A percentile compares a stretch with the other conserved stretches of the same genome.
Conservation (phyloP, 2,888 invertebrate species). For the Rhamnusium bicolor region DNA sequence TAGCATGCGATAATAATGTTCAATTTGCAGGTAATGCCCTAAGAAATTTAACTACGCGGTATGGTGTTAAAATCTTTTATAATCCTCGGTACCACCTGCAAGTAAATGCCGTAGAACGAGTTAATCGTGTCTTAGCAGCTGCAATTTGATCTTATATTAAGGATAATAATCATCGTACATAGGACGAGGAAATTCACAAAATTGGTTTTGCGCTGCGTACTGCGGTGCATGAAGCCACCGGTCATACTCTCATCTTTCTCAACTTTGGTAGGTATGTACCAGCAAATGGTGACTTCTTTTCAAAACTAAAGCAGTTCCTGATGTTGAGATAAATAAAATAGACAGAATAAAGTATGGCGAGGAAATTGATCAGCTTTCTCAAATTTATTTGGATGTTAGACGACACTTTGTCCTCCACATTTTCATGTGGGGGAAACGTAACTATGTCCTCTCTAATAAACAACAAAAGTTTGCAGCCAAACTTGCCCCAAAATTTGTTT, state of each 20-base stretch:
- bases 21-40: conserved; percentile 31
- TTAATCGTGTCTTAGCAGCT: conserved; percentile 41
- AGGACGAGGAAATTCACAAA: conserved; percentile 38
- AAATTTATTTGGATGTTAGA: conserved; percentile 16
- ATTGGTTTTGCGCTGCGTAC: conserved; percentile 42
- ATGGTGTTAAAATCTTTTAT: conserved; percentile 2
- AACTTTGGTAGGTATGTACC: conserved; percentile 45
- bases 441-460: conserved; percentile 21
- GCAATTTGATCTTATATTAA: conserved; percentile 43
- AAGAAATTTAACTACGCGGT: conserved; percentile 8
- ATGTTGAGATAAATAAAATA: not conserved
- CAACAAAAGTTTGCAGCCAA: conserved; percentile 27
- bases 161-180: conserved; percentile 36
- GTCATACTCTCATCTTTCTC: conserved; percentile 36
- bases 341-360: conserved; percentile 17
- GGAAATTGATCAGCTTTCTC: conserved; percentile 16
- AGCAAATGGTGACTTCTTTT: conserved; percentile 36
- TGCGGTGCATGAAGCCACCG: conserved; percentile 43
- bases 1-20: conserved; percentile 24
- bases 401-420: conserved; percentile 10
- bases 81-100: conserved; percentile 41
- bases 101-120: conserved; percentile 43
- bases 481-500: conserved; percentile 31
- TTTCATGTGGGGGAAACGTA: conserved; percentile 34
- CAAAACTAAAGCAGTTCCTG: conserved; percentile 13